Base-by-base conservation (phyloP, 1,140 invertebrate species). In the Heliconius eleuchia region DNA sequence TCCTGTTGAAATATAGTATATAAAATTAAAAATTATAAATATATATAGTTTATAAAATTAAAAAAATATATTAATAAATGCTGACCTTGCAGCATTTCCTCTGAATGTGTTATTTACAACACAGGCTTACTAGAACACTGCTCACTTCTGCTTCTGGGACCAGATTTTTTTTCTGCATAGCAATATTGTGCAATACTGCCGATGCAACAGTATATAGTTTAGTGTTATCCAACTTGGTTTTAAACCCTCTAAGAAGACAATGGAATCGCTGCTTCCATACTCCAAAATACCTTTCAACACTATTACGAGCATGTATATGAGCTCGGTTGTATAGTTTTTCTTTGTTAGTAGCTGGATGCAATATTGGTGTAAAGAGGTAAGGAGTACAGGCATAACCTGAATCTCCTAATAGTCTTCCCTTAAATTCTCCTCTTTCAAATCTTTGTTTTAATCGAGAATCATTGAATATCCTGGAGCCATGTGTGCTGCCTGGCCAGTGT, bases 401-500 rank as follows among this genome's bases (percentile, higher is more conserved):
- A 74, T 80, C 81, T 39, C 78, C 81, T 39, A 82, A 34, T 16
- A 82, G n/a, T 77, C 79, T 42, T 2, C 81, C 81, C 3, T 74
- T 5, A 84, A 84, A 37, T 86, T 60, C 11, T 88, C 78, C 81
- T 74, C 74, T 60, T 60, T 79, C 81, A 82, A 79, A 82, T 73
- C 72, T 77, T 42, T 79, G 71, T 52, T 77, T 79, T 34, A 79
- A 71, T 9, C 78, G 11, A 42, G 60, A 39, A 13, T 71, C 76
- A 42, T 42, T 3, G 11, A 42, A 42, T 11, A 42, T 42, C 11
- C 39, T 42, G 11, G 39, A 42, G 39, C 11, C 39, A 42, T 42
- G 11, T 42, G 39, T 42, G 39, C 39, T 42, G 39, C 39, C 39
- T 42, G 2, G 39, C 39, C 39, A 42, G 39, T 42, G 39, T 42